Evolutionary conservation across 2,113 vertebrate species (phyloP), one percentile per base, ranked within the genome.

Genomic region (Scytalopus superciliaris): DNA sequence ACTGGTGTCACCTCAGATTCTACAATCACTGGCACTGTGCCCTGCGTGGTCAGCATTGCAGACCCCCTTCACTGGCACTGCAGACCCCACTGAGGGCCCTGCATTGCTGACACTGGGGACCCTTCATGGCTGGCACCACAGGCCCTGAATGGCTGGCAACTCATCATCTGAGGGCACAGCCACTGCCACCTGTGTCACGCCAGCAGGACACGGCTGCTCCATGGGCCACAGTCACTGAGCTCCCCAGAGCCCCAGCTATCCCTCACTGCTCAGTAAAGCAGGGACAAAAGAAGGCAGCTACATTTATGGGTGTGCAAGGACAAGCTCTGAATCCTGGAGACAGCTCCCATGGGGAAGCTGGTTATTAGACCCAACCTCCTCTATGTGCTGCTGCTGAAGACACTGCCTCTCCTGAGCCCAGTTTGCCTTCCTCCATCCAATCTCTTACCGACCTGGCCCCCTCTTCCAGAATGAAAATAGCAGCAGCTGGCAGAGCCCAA

Each of bases 141-240:
- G 33, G 5, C 52, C 33, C 63, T 70, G 81, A 75, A 6, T 12
- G 4, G 18, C 37, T 69, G 74, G 62, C 87, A 82, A n/a, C 66
- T 63, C 70, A 40, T 24, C 86, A 57, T 66, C 76, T 78, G 86
- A 86, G 86, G 90, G 82, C 90, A 94, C 3, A 74, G n/a, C 49
- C 7, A 2, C 53, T 45, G 52, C 64, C 62, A 44, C 62, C 40
- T 37, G 19, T 8, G 45, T 52, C 37, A 4, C n/a, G 50, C 25
- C 5, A 15, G 64, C 44, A 19, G 57, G 28, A 31, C 37, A 22
- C 0, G 2, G 68, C 33, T 75, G 62, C 42, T 52, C 50, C 33
- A 2, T 0, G 2, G 31, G 53, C 23, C 21, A 4, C 66, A 5
- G 31, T 6, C 77, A 7, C 53, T 14, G 6, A 13, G 31, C 0